Evolutionary conservation across 2,888 invertebrate genomes (phyloP).

Genomic region (Acronicta alni): DNA sequence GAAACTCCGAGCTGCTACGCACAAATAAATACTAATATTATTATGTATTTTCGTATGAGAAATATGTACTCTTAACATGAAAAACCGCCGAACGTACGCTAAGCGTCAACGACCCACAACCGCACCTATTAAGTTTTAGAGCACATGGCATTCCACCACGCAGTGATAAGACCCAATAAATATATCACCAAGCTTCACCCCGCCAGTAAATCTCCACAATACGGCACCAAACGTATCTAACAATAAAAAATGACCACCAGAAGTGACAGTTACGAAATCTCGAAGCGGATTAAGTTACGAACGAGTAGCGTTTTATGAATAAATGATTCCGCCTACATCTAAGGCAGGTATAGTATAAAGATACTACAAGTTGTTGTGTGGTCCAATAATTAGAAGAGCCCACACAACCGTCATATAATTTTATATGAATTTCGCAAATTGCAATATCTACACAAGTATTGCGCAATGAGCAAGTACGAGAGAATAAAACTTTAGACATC

Average conservation of each 20-base stretch:
- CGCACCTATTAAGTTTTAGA: conserved; percentile 62
- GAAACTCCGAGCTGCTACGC: too few relatives aligned
- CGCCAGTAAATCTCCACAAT: conserved; percentile 76
- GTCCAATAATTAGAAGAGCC: too few relatives aligned
- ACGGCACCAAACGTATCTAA: conserved; percentile 78
- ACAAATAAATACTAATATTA: too few relatives aligned
- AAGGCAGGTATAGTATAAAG: too few relatives aligned
- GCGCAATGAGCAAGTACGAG: too few relatives aligned
- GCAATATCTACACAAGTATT: too few relatives aligned
- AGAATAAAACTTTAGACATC: background rate
- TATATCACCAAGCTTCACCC: conserved; percentile 79
- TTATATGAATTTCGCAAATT: too few relatives aligned
- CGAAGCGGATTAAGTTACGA: conserved; percentile 39
- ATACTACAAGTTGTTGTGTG: too few relatives aligned
- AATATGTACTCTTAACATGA: too few relatives aligned
- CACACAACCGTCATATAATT: too few relatives aligned
- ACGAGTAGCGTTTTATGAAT: conserved; percentile 20
- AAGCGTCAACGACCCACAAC: conserved; percentile 49
- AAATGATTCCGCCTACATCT: background rate
- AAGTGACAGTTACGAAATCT: conserved; percentile 78
- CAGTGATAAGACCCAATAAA: conserved; percentile 83
- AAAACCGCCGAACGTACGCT: conserved; percentile 26
- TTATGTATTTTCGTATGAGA: too few relatives aligned
- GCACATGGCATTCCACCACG: conserved; percentile 72
- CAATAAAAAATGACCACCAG: conserved; percentile 83